A percentile compares a stretch with the other conserved stretches of the same genome.
These are phyloP conservation scores for Hozukius guyotensis DNA, from an alignment of 2,797 vertebrate species.

Conservation along the genomic window DNA sequence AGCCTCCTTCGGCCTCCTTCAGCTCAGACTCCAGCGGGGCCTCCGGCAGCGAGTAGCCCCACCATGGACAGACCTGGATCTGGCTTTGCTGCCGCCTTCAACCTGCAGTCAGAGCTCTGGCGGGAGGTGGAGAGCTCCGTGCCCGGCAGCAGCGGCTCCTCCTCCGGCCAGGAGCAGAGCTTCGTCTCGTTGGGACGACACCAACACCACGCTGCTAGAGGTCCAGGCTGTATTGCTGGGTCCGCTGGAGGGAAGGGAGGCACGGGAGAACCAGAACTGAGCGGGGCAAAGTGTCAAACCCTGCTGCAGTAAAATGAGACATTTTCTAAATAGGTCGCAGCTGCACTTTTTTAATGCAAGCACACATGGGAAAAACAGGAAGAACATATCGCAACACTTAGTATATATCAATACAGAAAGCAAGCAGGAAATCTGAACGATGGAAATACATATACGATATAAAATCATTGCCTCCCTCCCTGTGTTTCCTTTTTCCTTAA, in stretches of 20 bases:
- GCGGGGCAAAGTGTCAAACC: background rate
- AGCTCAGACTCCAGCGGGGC: too few relatives aligned
- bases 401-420: background rate
- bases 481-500: background rate
- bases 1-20: too few relatives aligned
- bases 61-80: too few relatives aligned
- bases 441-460: background rate
- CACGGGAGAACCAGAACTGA: background rate
- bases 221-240: too few relatives aligned
- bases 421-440: background rate
- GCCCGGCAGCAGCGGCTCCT: too few relatives aligned
- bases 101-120: too few relatives aligned
- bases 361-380: background rate
- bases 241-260: background rate
- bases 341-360: background rate
- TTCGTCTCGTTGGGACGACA: too few relatives aligned
- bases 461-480: background rate
- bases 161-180: too few relatives aligned
- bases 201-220: too few relatives aligned
- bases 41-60: too few relatives aligned
- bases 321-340: background rate
- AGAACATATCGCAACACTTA: background rate
- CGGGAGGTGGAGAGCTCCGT: too few relatives aligned
- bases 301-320: background rate
- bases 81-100: too few relatives aligned